These are phyloP conservation scores for Drosophila miranda DNA, from an alignment of 1,140 invertebrate species.

Conservation along the genomic window DNA sequence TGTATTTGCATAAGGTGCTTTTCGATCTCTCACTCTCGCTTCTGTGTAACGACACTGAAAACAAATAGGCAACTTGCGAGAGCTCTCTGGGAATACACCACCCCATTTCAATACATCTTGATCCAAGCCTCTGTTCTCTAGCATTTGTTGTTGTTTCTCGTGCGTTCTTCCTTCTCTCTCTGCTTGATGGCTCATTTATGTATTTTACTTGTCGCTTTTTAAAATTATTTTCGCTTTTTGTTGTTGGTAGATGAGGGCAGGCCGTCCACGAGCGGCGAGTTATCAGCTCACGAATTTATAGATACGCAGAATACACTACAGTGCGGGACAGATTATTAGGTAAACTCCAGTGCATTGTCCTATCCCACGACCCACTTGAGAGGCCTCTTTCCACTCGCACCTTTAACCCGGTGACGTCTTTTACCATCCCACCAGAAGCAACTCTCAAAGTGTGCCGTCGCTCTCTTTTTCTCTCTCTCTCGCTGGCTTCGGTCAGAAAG, in stretches of 20 bases:
- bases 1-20: too few relatives aligned
- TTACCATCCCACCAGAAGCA: slow-evolving; percentile 13
- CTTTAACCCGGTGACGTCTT: slow-evolving; percentile 54
- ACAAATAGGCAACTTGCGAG: too few relatives aligned
- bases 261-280: slow-evolving; percentile 13
- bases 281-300: slow-evolving; percentile 23
- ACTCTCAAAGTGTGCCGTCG: slow-evolving; percentile 1
- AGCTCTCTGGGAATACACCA: too few relatives aligned
- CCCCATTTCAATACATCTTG: too few relatives aligned
- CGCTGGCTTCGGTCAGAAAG: background rate
- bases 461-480: slow-evolving; percentile 10
- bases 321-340: slow-evolving; percentile 1
- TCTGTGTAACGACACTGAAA: too few relatives aligned
- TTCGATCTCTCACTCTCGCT: too few relatives aligned
- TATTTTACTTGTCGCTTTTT: slow-evolving; percentile 68
- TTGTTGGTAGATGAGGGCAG: slow-evolving; percentile 49
- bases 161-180: slow-evolving; percentile 47
- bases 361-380: slow-evolving; percentile 21
- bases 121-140: slow-evolving; percentile 47
- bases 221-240: slow-evolving; percentile 65
- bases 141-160: slow-evolving; percentile 50
- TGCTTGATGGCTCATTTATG: slow-evolving; percentile 72
- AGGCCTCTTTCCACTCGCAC: slow-evolving; percentile 5
- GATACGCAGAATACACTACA: slow-evolving; percentile 14
- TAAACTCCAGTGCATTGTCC: background rate